A percentile compares a stretch with the other conserved stretches of the same genome.
Evolutionary conservation across 2,113 vertebrate genomes (phyloP).

Genomic region (Gambusia holbrooki): DNA sequence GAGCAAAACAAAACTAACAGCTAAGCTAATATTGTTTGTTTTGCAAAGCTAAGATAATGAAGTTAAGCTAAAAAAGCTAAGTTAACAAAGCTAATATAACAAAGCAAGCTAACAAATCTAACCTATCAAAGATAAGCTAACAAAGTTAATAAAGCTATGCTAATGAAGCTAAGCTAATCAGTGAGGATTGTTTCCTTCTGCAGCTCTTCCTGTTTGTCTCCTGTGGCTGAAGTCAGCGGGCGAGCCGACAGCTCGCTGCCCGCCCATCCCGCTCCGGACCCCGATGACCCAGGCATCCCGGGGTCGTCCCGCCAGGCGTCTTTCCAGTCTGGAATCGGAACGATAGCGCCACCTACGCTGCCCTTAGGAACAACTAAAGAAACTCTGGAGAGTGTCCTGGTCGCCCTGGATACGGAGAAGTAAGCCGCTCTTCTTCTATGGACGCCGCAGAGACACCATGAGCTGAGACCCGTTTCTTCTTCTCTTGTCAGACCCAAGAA

Average conservation of each 20-base stretch:
- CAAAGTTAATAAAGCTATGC: too few relatives aligned
- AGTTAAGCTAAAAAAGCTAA: too few relatives aligned
- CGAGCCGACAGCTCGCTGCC: constrained; percentile 82
- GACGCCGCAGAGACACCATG: too few relatives aligned
- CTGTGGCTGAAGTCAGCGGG: constrained; percentile 76
- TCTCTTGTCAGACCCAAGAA: constrained; percentile 90
- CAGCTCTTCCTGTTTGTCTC: constrained; percentile 76
- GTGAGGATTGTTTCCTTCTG: neutral
- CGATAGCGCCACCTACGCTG: constrained; percentile 32
- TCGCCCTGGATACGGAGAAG: constrained; percentile 96
- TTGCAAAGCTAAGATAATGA: too few relatives aligned
- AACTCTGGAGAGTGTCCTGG: constrained; percentile 92
- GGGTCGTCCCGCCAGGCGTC: constrained; percentile 77
- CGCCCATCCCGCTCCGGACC: constrained; percentile 62
- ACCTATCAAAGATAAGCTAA: too few relatives aligned
- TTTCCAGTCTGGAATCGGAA: constrained; percentile 33
- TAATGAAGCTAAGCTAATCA: neutral
- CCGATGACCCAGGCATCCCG: constrained; percentile 77
- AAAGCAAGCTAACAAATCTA: too few relatives aligned
- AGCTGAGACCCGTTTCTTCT: neutral
- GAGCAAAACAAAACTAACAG: too few relatives aligned
- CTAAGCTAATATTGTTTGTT: too few relatives aligned
- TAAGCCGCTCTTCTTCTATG: constrained; percentile 68
- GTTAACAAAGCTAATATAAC: too few relatives aligned
- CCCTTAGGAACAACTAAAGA: constrained; percentile 86